Percentiles rank a stretch among this genome's conserved stretches.
These are phyloP conservation scores for Botia almorhae DNA, from an alignment of 2,797 vertebrate genomes.

Conservation along the genomic window DNA sequence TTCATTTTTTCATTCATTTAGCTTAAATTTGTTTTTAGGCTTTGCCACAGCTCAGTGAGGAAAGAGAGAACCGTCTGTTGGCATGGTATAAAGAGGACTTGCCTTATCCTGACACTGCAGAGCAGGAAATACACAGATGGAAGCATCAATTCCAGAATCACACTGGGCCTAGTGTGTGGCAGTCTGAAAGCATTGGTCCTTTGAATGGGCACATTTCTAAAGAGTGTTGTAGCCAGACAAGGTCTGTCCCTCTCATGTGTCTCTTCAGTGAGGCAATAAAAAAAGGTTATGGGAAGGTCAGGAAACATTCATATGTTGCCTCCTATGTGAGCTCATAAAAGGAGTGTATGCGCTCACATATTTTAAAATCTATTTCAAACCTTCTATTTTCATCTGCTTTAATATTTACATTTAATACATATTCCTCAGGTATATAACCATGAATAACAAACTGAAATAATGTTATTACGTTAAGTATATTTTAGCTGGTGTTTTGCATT, in stretches of 20 bases:
- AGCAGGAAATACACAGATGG: too few species aligned
- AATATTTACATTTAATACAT: not conserved
- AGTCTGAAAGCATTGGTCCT: conserved; percentile 11
- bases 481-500: not conserved
- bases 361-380: conserved; percentile 27
- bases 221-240: conserved; percentile 44
- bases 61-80: too few species aligned
- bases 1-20: too few species aligned
- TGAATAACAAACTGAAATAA: not conserved
- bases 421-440: not conserved
- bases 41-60: too few species aligned
- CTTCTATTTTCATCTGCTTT: conserved; percentile 14
- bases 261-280: conserved; percentile 52
- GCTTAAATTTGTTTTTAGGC: too few species aligned
- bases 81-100: too few species aligned
- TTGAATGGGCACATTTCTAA: conserved; percentile 41
- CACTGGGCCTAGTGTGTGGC: conserved; percentile 2
- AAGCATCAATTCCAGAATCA: too few species aligned
- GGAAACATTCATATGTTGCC: conserved; percentile 56
- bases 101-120: too few species aligned
- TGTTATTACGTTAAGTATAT: not conserved
- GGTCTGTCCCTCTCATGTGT: conserved; percentile 44
- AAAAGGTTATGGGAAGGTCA: conserved; percentile 56
- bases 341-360: not conserved
- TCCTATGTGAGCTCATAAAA: conserved; percentile 37